Percentiles rank a stretch among this genome's conserved stretches.
These are phyloP conservation scores for Anguilla anguilla DNA, from an alignment of 2,797 vertebrate species.

Conservation along the genomic window DNA sequence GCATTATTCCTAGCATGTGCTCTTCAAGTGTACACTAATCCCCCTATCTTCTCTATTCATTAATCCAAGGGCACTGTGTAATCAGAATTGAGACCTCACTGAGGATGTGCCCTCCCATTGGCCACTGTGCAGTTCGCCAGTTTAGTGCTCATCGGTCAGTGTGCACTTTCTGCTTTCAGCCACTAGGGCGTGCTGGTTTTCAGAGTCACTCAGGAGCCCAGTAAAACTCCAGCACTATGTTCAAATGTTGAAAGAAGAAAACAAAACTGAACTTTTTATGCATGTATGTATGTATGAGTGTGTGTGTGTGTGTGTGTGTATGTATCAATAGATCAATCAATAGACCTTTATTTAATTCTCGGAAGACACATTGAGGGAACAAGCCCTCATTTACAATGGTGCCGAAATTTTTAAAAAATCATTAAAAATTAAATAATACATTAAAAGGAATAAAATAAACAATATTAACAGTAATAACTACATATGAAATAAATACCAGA, in stretches of 20 bases:
- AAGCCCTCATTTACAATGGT: no score
- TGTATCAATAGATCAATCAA: not conserved
- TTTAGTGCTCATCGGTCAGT: not conserved
- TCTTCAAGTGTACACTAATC: not conserved
- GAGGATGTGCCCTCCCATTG: no score
- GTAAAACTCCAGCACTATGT: not conserved
- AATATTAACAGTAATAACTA: no score
- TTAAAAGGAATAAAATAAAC: no score
- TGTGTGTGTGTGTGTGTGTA: no score
- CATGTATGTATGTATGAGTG: no score
- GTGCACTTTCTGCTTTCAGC: not conserved
- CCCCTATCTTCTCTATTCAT: not conserved
- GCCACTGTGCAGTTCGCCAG: not conserved
- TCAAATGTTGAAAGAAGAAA: not conserved
- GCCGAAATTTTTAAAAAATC: no score
- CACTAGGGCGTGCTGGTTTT: not conserved
- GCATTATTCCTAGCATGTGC: not conserved
- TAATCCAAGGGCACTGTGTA: no score
- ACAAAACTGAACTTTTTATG: not conserved
- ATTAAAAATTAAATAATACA: no score
- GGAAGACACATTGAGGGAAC: no score
- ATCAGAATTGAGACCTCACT: not conserved
- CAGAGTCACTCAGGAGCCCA: not conserved
- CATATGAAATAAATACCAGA: no score
- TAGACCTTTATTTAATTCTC: no score